Base-by-base conservation (phyloP, 2,797 vertebrate genomes). In the Anomalospiza imberbis region DNA sequence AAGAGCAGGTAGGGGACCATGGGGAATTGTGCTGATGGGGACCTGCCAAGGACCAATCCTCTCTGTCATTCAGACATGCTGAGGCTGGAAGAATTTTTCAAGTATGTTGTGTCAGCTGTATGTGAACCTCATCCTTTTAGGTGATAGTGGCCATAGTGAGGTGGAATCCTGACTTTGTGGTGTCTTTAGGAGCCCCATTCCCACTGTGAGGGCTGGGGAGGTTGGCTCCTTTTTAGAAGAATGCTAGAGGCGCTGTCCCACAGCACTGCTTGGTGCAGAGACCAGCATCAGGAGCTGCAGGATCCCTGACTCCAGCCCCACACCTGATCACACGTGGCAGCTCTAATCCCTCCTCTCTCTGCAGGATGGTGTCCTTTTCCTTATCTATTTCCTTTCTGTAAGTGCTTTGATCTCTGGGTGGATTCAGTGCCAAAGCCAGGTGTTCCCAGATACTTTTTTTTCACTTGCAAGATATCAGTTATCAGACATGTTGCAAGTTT, bases 241-340 rank as follows among this genome's bases (percentile, higher is more conserved):
- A 15, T 22, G 11, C 7, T 50, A 9, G 13, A 61, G 72, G 32
- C 21, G 20, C 22, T 4, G 6, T 78, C 32, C 48, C 1, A 2
- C n/a, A 12, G 18, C 0, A 0, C 38, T 1, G 4, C 36, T 55
- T 2, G 1, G 18, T 53, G 79, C 50, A 68, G 53, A 60, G 34
- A 18, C 24, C 28, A 26, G 12, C n/a, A 34, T 62, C 32, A 65
- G 88, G 50, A 94, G 31, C 24, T 57, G 26, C 34, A 22, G 32
- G 25, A 48, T 57, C 42, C 12, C 85, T 16, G 57, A 34, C 38
- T 44, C 51, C 58, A 66, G 26, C 36, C 50, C 31, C 57, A 34
- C 31, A 29, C 16, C 5, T 1, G 0, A 44, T 61, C 50, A 14
- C 74, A 44, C n/a, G n/a, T 31, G 51, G 21, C 6, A 10, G 31